Base-by-base conservation (phyloP, 2,113 vertebrate genomes). In the Brevimyrus niger region DNA sequence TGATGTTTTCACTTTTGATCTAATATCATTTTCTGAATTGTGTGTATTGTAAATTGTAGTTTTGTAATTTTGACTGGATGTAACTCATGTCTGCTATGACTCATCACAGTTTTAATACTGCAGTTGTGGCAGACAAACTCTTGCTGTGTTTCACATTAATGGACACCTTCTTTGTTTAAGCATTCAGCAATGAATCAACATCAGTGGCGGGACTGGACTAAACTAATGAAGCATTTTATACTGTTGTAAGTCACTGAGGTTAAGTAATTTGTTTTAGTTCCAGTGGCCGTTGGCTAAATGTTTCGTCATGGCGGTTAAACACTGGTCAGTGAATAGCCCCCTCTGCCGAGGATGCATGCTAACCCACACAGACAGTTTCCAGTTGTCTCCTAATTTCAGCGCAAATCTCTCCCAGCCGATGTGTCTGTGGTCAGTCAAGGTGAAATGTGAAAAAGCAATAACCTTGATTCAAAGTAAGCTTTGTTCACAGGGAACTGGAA, bases 241-340 rank as follows among this genome's bases (percentile, higher is more conserved):
- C 35, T 53, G n/a, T 17, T 53, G 50, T 38, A 89, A 51, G 31
- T 53, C 65, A 82, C 35, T 42, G 69, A 80, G 69, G 88, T 89
- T 23, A 44, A 80, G 35, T 46, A 9, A 82, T 82, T 82, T 82
- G 31, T 83, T 89, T 89, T 53, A 55, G 7, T 76, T 88, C 87
- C 27, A 69, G 73, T 38, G 61, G 46, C 69, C n/a, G 6, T 53
- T 51, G 47, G 46, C 46, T 80, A 50, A 76, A 88, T 35, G 27
- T 42, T 82, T 50, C 48, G 4, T 83, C 65, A 21, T 27, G 38
- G 13, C n/a, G 27, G 50, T 82, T 83, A 13, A 80, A 13, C 90
- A 65, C 84, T 91, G 90, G 91, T 92, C 91, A 92, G 46, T 89
- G 50, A 89, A 94, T 92, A 92, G 91, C 91, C 92, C 92, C 87